phyloP scores from a whole-genome alignment of 2,888 invertebrate genomes.

The Sphaerophoria taeniata region DNA sequence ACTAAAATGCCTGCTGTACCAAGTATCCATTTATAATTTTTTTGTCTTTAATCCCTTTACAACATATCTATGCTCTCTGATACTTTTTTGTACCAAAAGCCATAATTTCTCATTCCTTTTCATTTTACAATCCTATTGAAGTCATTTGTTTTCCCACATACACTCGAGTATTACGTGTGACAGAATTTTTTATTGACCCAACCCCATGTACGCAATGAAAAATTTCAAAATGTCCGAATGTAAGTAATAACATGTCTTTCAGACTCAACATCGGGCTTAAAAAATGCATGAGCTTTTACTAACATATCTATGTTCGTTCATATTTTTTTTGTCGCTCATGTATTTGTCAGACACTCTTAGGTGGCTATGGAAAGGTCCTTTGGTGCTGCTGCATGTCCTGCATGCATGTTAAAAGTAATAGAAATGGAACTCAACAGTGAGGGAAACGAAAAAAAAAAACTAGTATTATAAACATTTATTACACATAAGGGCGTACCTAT shows the following conservation, averaged over 20 bases:
- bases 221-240: slow-evolving; percentile 23
- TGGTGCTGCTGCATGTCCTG: slow-evolving; percentile 17
- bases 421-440: slow-evolving; percentile 18
- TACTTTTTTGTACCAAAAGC: background rate
- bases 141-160: background rate
- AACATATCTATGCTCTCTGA: background rate
- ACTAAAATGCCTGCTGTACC: too few relatives aligned
- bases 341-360: slow-evolving; percentile 7
- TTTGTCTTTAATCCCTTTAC: background rate
- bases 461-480: slow-evolving; percentile 61
- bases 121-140: slow-evolving; percentile 23
- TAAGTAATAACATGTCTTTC: slow-evolving; percentile 39
- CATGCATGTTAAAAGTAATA: slow-evolving; percentile 42
- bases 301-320: background rate
- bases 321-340: background rate
- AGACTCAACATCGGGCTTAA: background rate
- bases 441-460: too few relatives aligned
- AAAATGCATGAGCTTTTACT: background rate
- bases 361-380: slow-evolving; percentile 10
- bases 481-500: slow-evolving; percentile 19
- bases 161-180: background rate
- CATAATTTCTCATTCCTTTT: background rate
- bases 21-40: too few relatives aligned
- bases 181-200: slow-evolving; percentile 18
- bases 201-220: slow-evolving; percentile 24